Evolutionary conservation across 2,888 invertebrate genomes (phyloP).

Genomic region (Pachymerium ferrugineum): DNA sequence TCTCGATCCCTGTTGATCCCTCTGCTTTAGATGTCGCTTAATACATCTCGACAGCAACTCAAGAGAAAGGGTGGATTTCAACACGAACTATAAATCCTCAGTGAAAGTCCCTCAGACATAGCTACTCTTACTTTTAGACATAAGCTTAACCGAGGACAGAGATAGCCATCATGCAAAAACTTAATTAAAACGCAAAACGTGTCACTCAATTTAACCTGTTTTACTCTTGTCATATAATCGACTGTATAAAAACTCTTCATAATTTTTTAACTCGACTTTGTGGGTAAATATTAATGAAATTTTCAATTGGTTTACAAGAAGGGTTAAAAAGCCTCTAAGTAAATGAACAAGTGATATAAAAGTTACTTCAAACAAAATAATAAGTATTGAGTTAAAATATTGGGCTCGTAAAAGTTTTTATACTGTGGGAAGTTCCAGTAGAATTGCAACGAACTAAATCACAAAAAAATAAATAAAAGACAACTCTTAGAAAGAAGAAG

Average conservation of each 20-base stretch:
- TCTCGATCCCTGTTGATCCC: slow-evolving; percentile 8
- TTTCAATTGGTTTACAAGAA: no score
- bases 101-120: not conserved
- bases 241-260: not conserved
- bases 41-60: slow-evolving; percentile 8
- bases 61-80: slow-evolving; percentile 8
- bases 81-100: slow-evolving; percentile 8
- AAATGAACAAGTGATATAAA: no score
- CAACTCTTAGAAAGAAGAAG: no score
- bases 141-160: not conserved
- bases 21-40: slow-evolving; percentile 2
- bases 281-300: no score
- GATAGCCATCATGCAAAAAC: not conserved
- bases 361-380: no score
- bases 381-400: no score
- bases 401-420: no score
- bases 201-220: not conserved
- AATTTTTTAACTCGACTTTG: not conserved
- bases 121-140: not conserved
- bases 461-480: no score
- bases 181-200: not conserved
- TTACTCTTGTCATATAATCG: no score
- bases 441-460: no score
- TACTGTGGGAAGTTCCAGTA: no score
- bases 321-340: no score